Evolutionary conservation across 64 coral and sea anemone genomes (phyloP).

Genomic region (Montipora foliosa): DNA sequence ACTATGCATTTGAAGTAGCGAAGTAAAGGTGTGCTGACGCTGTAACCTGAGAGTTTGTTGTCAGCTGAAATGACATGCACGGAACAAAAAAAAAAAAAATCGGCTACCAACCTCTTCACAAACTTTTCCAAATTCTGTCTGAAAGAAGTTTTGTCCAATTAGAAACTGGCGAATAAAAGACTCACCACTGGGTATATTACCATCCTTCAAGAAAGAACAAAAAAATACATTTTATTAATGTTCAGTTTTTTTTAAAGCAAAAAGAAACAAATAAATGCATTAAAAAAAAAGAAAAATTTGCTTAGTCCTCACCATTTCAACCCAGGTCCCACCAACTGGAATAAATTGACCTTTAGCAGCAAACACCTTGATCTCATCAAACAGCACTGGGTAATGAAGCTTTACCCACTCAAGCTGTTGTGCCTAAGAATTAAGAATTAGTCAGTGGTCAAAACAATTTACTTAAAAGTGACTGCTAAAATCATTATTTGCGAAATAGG

Average conservation of each 20-base stretch:
- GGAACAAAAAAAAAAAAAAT: not conserved
- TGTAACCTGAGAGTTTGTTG: not conserved
- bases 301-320: slow-evolving; percentile 87
- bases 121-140: slow-evolving; percentile 86
- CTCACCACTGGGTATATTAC: slow-evolving; percentile 96
- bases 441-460: not conserved
- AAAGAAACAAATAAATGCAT: not conserved
- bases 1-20: not conserved
- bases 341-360: slow-evolving; percentile 86
- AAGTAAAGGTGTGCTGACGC: not conserved
- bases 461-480: not conserved
- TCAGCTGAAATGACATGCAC: not conserved
- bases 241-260: not conserved
- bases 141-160: slow-evolving; percentile 89
- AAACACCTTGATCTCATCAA: slow-evolving; percentile 81
- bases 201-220: slow-evolving; percentile 73
- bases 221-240: not conserved
- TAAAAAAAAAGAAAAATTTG: not conserved
- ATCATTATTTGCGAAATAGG: too few relatives aligned
- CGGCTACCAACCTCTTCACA: slow-evolving; percentile 81
- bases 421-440: slow-evolving; percentile 35
- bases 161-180: slow-evolving; percentile 97
- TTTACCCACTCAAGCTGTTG: slow-evolving; percentile 98
- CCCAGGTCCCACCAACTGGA: slow-evolving; percentile 96
- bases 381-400: slow-evolving; percentile 77